Evolutionary conservation across 2,113 vertebrate species (phyloP), one percentile per base, ranked within the genome.

Genomic region (Melanerpes aurifrons): DNA sequence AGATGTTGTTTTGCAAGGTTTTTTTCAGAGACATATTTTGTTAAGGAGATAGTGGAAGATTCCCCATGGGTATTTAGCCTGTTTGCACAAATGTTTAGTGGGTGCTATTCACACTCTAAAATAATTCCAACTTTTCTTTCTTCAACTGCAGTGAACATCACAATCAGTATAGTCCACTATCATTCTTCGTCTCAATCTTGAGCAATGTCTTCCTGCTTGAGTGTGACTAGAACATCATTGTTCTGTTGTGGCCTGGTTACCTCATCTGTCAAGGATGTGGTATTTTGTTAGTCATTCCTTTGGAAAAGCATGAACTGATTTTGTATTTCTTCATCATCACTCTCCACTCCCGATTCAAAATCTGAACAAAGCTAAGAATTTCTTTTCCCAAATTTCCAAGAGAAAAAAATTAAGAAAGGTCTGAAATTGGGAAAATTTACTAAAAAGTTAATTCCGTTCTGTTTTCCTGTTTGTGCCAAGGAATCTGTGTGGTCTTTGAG

Each of bases 41-140:
- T 79, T 28, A 53, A 18, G 25, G 54, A 57, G 25, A 19, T 14
- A 77, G 5, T 47, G 15, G 12, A 81, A 76, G 35, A 45, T 40
- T 74, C 35, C 11, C 7, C 7, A 2, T 12, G 2, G 1, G 0
- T 1, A 58, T 18, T 29, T 31, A 66, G 25, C 47, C 22, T 63
- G 19, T n/a, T 35, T 62, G 29, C 48, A 63, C 15, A 59, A 59
- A 29, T 53, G 11, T 56, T 76, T 37, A 54, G 24, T 76, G 6
- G 35, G 6, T 74, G 47, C 31, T 81, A 7, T 67, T 71, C 25
- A 54, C 84, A 77, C 35, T 43, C 69, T 29, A 45, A 80, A 89
- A 58, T 11, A 58, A 16, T 57, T 92, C 40, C 25, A 58, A 8
- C 7, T 75, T 70, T 67, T 63, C 21, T 28, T 32, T 79, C 68